phyloP scores from a whole-genome alignment of 2,113 vertebrate species.

The Chionomys nivalis region DNA sequence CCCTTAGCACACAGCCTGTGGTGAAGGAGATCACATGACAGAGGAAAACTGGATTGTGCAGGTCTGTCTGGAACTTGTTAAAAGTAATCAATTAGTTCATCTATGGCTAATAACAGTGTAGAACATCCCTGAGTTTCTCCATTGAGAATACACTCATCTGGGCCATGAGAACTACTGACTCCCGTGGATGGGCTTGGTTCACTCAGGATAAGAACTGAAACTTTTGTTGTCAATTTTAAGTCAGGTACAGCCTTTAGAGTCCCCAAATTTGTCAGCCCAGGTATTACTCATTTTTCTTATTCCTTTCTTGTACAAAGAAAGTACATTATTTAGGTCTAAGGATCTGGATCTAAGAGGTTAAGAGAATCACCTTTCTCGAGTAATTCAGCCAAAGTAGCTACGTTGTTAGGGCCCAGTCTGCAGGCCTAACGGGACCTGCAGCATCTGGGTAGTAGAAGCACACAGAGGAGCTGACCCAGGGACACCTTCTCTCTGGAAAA shows the following conservation, averaged over 20 bases:
- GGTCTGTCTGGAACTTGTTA: background rate
- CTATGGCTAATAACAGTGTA: background rate
- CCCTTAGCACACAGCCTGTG: background rate
- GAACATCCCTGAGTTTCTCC: slow-evolving; percentile 10
- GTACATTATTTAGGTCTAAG: background rate
- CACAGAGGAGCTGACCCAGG: slow-evolving; percentile 25
- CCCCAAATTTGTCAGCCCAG: background rate
- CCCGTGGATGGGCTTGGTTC: background rate
- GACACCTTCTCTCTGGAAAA: slow-evolving; percentile 66
- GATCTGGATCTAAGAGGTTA: background rate
- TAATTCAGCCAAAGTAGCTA: background rate
- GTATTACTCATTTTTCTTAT: background rate
- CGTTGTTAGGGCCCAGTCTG: background rate
- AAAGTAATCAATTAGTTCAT: slow-evolving; percentile 38
- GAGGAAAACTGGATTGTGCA: slow-evolving; percentile 13
- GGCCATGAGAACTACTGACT: slow-evolving; percentile 11
- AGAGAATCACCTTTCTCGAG: background rate
- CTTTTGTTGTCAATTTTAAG: slow-evolving; percentile 36
- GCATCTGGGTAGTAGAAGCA: background rate
- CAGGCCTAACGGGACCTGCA: background rate
- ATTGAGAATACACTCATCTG: background rate
- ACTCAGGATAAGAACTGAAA: slow-evolving; percentile 32
- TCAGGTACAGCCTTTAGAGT: background rate
- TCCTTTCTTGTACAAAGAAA: background rate
- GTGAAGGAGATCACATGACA: slow-evolving; percentile 8